Evolutionary conservation across 1,140 invertebrate genomes (phyloP).

Genomic region (Geopemphigus sp.): DNA sequence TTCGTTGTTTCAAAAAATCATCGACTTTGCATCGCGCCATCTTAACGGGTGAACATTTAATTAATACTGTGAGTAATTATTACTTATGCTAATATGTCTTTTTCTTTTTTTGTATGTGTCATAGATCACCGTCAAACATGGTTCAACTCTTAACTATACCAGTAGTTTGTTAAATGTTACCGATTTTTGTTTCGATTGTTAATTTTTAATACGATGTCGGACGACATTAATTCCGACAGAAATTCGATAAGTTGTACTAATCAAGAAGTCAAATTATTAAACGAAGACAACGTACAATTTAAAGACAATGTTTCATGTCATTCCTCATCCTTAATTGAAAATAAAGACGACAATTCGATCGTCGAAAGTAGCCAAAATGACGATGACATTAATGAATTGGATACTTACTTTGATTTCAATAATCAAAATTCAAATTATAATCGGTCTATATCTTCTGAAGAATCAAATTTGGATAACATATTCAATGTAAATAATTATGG

Average conservation of each 20-base stretch:
- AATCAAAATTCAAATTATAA: neutral
- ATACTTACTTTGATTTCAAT: neutral
- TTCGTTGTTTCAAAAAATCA: too few species aligned
- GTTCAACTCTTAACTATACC: too few species aligned
- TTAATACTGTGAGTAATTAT: too few species aligned
- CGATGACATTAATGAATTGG: neutral
- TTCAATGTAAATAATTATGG: constrained; percentile 7
- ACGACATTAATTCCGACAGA: neutral
- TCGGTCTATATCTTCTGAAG: neutral
- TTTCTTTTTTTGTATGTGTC: too few species aligned
- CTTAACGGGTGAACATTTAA: too few species aligned
- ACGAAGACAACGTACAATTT: neutral
- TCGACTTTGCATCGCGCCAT: too few species aligned
- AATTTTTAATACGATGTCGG: neutral
- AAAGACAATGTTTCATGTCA: neutral
- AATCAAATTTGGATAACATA: neutral
- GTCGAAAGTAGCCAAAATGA: neutral
- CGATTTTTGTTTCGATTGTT: neutral
- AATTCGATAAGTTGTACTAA: too few species aligned
- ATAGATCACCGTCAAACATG: too few species aligned
- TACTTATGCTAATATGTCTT: too few species aligned
- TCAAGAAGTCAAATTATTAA: neutral
- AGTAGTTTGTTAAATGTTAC: too few species aligned
- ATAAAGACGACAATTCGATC: neutral
- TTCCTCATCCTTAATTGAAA: neutral